These are phyloP conservation scores for Meriones psammophilus DNA, from an alignment of 2,797 vertebrate genomes.

Conservation along the genomic window DNA sequence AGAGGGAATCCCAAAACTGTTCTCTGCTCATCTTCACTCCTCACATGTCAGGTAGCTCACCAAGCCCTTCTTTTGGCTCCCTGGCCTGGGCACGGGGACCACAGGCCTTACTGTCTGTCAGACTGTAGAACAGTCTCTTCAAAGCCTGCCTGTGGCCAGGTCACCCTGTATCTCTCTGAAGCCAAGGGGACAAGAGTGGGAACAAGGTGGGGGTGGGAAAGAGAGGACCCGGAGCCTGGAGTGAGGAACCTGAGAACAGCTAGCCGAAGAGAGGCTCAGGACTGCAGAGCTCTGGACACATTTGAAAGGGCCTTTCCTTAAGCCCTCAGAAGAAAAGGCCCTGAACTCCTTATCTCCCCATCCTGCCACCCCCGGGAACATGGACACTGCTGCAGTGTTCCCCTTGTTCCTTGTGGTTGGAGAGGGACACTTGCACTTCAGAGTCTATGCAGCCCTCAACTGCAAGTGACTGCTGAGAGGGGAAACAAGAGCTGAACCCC, in stretches of 20 bases:
- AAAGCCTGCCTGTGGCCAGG: neutral
- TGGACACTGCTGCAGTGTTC: neutral
- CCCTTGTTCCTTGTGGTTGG: neutral
- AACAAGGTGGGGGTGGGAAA: neutral
- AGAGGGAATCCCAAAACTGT: neutral
- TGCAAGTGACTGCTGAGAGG: neutral
- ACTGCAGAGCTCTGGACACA: neutral
- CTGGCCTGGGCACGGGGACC: accelerated
- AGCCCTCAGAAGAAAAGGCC: neutral
- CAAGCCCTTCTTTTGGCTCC: neutral
- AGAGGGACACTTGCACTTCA: neutral
- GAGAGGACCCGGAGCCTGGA: neutral
- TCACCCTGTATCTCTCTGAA: neutral
- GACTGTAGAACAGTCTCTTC: neutral
- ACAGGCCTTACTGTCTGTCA: neutral
- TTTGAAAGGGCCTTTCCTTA: neutral
- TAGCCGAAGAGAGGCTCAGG: neutral
- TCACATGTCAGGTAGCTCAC: neutral
- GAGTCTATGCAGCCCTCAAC: neutral
- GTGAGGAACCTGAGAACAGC: neutral
- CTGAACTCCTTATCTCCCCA: neutral
- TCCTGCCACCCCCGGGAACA: neutral
- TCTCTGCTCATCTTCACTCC: neutral
- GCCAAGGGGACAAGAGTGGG: neutral
- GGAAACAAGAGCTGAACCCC: neutral